These are phyloP conservation scores for Caenorhabditis remanei DNA, from an alignment of 1,140 invertebrate species.

Conservation along the genomic window DNA sequence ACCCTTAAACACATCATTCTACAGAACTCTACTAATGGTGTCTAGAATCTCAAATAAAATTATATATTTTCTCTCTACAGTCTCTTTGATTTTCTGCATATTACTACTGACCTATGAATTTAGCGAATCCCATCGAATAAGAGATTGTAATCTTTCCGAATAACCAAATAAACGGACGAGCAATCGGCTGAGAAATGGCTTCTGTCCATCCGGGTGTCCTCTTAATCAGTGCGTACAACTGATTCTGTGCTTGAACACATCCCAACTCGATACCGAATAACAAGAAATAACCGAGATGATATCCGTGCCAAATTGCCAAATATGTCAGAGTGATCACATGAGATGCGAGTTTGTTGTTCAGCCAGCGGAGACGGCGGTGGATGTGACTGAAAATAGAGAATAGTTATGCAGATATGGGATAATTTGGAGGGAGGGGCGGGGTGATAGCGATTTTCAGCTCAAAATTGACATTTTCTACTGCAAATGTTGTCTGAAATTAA, in stretches of 20 bases:
- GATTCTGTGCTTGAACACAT: slow-evolving; percentile 74
- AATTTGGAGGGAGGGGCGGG: not conserved
- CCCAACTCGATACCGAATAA: slow-evolving; percentile 80
- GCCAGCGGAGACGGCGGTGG: slow-evolving; percentile 79
- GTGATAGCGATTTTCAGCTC: too few relatives aligned
- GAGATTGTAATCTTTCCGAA: slow-evolving; percentile 73
- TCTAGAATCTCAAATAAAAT: too few relatives aligned
- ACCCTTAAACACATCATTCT: too few relatives aligned
- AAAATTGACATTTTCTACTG: too few relatives aligned
- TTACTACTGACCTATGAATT: too few relatives aligned
- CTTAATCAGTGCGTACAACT: slow-evolving; percentile 74
- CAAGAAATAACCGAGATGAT: slow-evolving; percentile 80
- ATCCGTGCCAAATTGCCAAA: slow-evolving; percentile 80
- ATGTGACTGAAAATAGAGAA: slow-evolving; percentile 78
- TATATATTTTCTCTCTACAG: too few relatives aligned
- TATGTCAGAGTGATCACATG: slow-evolving; percentile 79
- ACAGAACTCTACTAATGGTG: too few relatives aligned
- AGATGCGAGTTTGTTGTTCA: slow-evolving; percentile 79
- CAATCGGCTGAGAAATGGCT: slow-evolving; percentile 68
- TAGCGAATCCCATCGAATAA: slow-evolving; percentile 75
- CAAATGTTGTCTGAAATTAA: too few relatives aligned
- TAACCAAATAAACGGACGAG: slow-evolving; percentile 72
- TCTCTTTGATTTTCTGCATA: too few relatives aligned
- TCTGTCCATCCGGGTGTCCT: slow-evolving; percentile 68
- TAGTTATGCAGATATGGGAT: not conserved